Conservation (phyloP, 2,888 invertebrate genomes). For the Perizoma affinitatum region DNA sequence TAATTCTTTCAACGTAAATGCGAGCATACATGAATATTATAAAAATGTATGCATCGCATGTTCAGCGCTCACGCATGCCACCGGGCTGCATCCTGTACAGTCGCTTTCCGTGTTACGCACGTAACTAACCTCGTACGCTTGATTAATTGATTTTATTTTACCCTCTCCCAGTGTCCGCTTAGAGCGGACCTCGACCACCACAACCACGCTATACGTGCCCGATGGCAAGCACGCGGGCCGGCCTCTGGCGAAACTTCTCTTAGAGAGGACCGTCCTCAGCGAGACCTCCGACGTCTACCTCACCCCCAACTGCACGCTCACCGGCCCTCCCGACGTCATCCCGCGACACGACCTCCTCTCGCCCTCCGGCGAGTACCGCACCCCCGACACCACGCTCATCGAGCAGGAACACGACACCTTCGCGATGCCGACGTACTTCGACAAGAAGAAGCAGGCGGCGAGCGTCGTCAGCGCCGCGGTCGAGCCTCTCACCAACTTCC, state of each 20-base stretch:
- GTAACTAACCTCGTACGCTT: conserved; percentile 62
- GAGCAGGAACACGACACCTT: conserved; percentile 54
- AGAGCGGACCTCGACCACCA: conserved; percentile 57
- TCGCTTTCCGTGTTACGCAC: conserved; percentile 52
- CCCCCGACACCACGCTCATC: conserved; percentile 59
- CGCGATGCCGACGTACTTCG: conserved; percentile 79
- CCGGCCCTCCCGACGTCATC: conserved; percentile 67
- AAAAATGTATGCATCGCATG: not conserved
- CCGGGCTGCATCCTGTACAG: conserved; percentile 43
- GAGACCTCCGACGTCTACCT: conserved; percentile 65
- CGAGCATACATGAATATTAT: too few species aligned
- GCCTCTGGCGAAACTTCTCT: conserved; percentile 58
- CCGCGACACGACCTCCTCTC: conserved; percentile 57
- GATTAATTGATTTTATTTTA: conserved; percentile 59
- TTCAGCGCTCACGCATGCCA: conserved; percentile 13
- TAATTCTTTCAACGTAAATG: too few species aligned
- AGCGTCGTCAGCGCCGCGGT: conserved; percentile 61
- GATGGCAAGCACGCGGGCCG: conserved; percentile 56
- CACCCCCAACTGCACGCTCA: conserved; percentile 67
- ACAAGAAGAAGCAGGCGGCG: conserved; percentile 65
- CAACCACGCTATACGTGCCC: conserved; percentile 55
- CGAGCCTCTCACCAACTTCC: conserved; percentile 74
- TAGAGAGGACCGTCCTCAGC: conserved; percentile 55
- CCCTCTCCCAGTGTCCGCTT: conserved; percentile 56
- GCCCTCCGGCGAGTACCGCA: conserved; percentile 58